phyloP scores from a whole-genome alignment of 2,797 vertebrate species.

The Lepilemur ruficaudatus region DNA sequence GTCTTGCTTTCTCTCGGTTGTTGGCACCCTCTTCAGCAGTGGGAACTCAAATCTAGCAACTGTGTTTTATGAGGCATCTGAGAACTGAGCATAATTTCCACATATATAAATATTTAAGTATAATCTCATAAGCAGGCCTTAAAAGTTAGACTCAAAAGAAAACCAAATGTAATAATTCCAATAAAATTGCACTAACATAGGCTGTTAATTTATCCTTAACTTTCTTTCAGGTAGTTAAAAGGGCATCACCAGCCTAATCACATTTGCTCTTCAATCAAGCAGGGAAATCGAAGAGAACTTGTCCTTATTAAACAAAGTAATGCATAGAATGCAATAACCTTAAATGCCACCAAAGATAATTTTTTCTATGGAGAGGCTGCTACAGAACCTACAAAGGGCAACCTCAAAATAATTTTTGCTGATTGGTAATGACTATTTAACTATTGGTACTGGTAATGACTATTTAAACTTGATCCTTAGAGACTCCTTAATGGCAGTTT shows the following conservation, averaged over 20 bases:
- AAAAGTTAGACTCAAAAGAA: background rate
- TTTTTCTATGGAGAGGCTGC: background rate
- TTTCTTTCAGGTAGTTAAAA: slow-evolving; percentile 11
- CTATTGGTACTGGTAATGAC: background rate
- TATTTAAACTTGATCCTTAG: background rate
- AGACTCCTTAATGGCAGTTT: background rate
- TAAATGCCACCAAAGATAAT: background rate
- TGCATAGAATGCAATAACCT: background rate
- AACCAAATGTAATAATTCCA: background rate
- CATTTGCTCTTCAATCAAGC: background rate
- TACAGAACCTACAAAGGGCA: background rate
- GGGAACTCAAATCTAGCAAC: background rate
- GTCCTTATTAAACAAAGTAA: background rate
- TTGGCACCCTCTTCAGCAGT: background rate
- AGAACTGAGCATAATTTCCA: background rate
- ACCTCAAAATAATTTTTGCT: background rate
- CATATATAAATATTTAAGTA: background rate
- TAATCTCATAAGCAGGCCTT: background rate
- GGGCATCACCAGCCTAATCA: background rate
- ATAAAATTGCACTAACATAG: background rate
- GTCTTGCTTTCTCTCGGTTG: background rate
- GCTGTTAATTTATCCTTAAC: background rate
- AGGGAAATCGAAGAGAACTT: background rate
- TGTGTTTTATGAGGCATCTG: slow-evolving; percentile 16
- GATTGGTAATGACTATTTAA: background rate